These are phyloP conservation scores for Antechinus flavipes DNA, from an alignment of 2,113 vertebrate genomes.

Conservation along the genomic window DNA sequence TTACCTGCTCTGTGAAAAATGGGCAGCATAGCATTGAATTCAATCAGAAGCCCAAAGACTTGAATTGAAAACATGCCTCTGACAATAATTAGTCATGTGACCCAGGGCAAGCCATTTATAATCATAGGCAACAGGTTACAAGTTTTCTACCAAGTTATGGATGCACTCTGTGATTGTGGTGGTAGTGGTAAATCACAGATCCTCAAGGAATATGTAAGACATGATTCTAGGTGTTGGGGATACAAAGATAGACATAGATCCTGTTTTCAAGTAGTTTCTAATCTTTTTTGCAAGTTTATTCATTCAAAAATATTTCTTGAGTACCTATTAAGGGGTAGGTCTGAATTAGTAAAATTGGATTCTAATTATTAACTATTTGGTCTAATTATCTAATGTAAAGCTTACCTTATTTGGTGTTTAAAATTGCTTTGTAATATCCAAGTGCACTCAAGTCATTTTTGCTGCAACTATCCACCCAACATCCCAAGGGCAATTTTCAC, in stretches of 20 bases:
- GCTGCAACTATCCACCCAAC: background rate
- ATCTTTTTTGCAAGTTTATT: background rate
- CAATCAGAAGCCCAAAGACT: background rate
- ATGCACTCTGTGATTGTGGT: background rate
- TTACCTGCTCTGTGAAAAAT: background rate
- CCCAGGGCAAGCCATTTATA: background rate
- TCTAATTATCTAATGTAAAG: background rate
- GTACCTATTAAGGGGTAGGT: background rate
- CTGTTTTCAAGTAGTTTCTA: background rate
- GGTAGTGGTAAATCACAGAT: background rate
- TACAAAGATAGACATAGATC: background rate
- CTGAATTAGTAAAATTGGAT: background rate
- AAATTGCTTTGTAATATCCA: background rate
- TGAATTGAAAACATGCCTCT: background rate
- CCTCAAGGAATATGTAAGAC: background rate
- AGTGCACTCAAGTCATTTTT: background rate
- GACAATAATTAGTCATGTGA: background rate
- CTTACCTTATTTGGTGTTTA: conserved; percentile 2
- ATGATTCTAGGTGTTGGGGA: background rate
- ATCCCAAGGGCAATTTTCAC: background rate
- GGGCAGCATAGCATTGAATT: background rate
- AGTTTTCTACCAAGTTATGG: background rate
- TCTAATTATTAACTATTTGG: background rate
- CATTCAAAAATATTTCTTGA: background rate
- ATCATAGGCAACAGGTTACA: background rate